Base-by-base conservation (phyloP, 2,113 vertebrate species). In the Clarias macrocephalus region DNA sequence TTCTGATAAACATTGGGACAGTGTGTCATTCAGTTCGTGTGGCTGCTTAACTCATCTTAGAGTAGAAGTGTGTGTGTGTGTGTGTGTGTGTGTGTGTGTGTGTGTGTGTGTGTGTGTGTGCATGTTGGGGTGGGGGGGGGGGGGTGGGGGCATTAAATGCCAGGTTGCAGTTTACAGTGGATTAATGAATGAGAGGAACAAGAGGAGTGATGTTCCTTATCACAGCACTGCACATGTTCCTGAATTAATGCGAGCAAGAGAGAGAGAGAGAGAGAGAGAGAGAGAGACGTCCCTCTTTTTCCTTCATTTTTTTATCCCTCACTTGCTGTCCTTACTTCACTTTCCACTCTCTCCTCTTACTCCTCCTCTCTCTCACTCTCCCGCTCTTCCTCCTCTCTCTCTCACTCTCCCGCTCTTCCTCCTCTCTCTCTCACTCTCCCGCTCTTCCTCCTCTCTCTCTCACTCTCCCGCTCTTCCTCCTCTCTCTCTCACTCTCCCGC, bases 161-260 rank as follows among this genome's bases (percentile, higher is more conserved):
- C 88, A 88, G 84, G 87, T 91, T 92, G 88, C 84, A 75, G 82
- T 88, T 90, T 90, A 83, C 88, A 90, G 87, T 88, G 90, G 89
- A 92, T 90, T 91, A 91, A 92, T 92, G 90, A 92, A 90, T 56
- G 68, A 56, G 77, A 89, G 89, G 88, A 89, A 89, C 82, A 84
- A 72, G 65, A 84, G 82, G 52, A 84, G 52, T 88, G 87, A 87
- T 90, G 89, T 89, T 85, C 84, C 89, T 92, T 92, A 91, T 92
- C 91, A 80, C 82, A 28, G 86, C 75, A 66, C 77, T 86, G 91
- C 91, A 92, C 91, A 90, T 92, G 91, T 90, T 92, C 60, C 83
- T 91, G 85, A 87, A 87, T 87, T 86, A 89, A 85, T 88, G 88
- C 72, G 84, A 85, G 70, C n/a, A n/a, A 57, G 76, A 57, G 76